Evolutionary conservation across 2,888 invertebrate species (phyloP).

Genomic region (Lepidocyrtoides sp.): DNA sequence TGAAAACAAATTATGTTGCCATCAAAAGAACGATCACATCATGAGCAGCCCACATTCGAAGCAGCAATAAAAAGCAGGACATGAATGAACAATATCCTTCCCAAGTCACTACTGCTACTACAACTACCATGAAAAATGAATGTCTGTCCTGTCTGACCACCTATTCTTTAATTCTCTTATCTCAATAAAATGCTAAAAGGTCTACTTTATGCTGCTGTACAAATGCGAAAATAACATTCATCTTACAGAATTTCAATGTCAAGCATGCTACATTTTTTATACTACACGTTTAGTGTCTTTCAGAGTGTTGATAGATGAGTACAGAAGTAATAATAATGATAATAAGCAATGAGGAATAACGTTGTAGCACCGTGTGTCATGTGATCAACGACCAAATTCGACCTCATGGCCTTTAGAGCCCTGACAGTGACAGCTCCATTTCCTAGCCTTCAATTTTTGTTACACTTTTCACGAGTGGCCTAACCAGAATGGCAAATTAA

Average conservation of each 20-base stretch:
- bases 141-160: constrained; percentile 37
- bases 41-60: constrained; percentile 76
- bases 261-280: constrained; percentile 60
- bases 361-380: constrained; percentile 40
- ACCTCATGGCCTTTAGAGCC: constrained; percentile 77
- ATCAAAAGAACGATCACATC: constrained; percentile 60
- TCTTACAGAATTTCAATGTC: constrained; percentile 77
- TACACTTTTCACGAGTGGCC: constrained; percentile 61
- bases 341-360: constrained; percentile 16
- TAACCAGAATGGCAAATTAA: constrained; percentile 64
- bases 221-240: constrained; percentile 50
- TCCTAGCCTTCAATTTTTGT: constrained; percentile 72
- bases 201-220: constrained; percentile 23
- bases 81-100: constrained; percentile 79
- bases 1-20: constrained; percentile 59
- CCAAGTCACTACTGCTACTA: constrained; percentile 23
- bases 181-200: neutral
- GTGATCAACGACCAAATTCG: constrained; percentile 74
- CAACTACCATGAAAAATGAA: constrained; percentile 26
- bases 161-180: constrained; percentile 13
- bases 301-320: constrained; percentile 66
- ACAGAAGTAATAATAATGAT: constrained; percentile 24
- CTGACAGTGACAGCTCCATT: constrained; percentile 80
- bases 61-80: constrained; percentile 73
- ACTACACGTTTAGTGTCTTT: constrained; percentile 64